Base-by-base conservation (phyloP, 1,140 invertebrate species). In the Lordiphosa collinella region DNA sequence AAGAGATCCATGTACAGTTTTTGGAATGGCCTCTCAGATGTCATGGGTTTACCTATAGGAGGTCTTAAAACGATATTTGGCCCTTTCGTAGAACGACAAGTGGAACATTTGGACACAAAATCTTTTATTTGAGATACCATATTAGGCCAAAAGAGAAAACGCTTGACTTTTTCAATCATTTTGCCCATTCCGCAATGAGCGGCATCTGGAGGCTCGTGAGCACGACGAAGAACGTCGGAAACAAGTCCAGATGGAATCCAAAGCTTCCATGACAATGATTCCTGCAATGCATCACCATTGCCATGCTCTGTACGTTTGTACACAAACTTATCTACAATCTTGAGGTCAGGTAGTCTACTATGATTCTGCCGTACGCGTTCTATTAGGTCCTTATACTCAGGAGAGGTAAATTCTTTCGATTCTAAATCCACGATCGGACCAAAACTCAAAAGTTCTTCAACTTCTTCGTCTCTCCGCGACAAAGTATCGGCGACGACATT, bases 1-100 rank as follows among this genome's bases (percentile, higher is more conserved):
- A 31, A 6, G 5, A 34, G 16, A 10, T 49, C 47, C 47, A 49
- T 11, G 16, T 36, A 49, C 0, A 36, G 14, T 18, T 11, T 36
- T 9, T 49, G 25, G 16, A 43, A 43, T 9, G 50, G 13, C 0
- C 47, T 14, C 6, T 49, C 50, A 11, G 44, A 55, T 0, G 32
- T 14, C 2, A 25, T 29, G 2, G 41, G 41, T 7, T 11, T 55
- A 0, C 43, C 32, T 13, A 48, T 47, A 0, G 34, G 34, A 9
- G 43, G 34, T 31, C 34, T 38, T 4, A 55, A 22, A 4, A 43
- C 22, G 22, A n/a, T 18, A 11, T 43, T 43, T 2, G 41, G 41
- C 10, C 37, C 16, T 9, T 40, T 40, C 0, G 37, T 40, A 3
- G 41, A 6, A 22, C 18, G 13, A 18, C 22, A n/a, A 13, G 32